Conservation (phyloP, 2,113 vertebrate genomes). For the Pachyramphus minor region DNA sequence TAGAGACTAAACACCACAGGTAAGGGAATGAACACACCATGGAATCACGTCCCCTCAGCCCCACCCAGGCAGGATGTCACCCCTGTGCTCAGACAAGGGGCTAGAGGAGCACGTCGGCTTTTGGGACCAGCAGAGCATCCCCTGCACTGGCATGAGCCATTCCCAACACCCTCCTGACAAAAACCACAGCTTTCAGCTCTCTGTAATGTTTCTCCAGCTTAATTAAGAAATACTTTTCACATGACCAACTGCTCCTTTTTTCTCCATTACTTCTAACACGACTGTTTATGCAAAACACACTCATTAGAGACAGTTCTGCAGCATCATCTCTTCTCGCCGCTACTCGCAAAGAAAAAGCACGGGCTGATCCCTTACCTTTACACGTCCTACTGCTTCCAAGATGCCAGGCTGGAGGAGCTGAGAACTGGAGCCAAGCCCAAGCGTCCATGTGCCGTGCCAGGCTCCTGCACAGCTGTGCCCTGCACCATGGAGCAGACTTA, state of each 20-base stretch:
- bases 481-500: background rate
- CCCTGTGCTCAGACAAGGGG: fast-evolving
- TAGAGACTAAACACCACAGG: fast-evolving
- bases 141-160: fast-evolving
- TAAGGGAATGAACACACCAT: fast-evolving
- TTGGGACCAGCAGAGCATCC: background rate
- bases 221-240: background rate
- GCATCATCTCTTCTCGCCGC: fast-evolving
- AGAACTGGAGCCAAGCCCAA: fast-evolving
- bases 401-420: background rate
- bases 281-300: background rate
- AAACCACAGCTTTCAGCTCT: background rate
- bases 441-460: background rate
- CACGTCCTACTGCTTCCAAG: fast-evolving
- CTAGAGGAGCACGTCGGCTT: fast-evolving
- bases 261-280: fast-evolving
- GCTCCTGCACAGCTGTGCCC: background rate
- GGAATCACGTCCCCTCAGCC: fast-evolving
- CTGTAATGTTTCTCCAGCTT: background rate
- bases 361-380: background rate
- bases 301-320: background rate
- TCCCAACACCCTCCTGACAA: background rate
- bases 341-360: fast-evolving
- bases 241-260: background rate
- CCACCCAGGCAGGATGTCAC: fast-evolving